Conservation (phyloP, 2,113 vertebrate species). For the Psittacus erithacus region DNA sequence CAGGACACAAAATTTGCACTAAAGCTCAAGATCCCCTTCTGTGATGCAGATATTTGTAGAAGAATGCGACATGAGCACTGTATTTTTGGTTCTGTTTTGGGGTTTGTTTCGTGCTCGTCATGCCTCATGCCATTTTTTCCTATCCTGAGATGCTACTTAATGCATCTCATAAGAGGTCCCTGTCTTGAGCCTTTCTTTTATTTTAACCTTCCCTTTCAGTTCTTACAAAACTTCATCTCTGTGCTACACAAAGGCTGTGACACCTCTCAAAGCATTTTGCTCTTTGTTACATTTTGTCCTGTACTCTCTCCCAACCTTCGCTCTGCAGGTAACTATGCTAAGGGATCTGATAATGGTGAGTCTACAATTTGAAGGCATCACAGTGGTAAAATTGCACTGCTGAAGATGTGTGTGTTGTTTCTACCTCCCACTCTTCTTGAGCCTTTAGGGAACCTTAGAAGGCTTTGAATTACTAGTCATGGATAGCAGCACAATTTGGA, state of each 20-base stretch:
- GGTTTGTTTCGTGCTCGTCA: neutral
- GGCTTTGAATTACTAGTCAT: neutral
- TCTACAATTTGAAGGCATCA: neutral
- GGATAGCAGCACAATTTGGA: neutral
- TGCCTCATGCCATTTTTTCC: neutral
- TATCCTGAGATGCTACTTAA: neutral
- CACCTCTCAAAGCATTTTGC: neutral
- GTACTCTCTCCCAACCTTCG: neutral
- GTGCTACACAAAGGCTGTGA: rapidly evolving
- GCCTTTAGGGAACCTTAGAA: conserved; percentile 16
- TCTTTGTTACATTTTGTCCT: neutral
- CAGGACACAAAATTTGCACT: neutral
- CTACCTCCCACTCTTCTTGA: neutral
- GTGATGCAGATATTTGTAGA: neutral
- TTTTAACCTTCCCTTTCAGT: neutral
- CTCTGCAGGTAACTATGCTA: neutral
- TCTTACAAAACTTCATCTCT: neutral
- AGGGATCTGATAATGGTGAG: neutral
- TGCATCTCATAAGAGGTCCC: neutral
- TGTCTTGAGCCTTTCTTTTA: neutral
- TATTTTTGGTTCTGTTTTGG: neutral
- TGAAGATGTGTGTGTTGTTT: neutral
- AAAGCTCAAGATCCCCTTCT: neutral
- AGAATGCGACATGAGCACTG: neutral
- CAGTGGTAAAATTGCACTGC: neutral